Evolutionary conservation across 2,888 invertebrate genomes (phyloP).

Genomic region (Patella depressa): DNA sequence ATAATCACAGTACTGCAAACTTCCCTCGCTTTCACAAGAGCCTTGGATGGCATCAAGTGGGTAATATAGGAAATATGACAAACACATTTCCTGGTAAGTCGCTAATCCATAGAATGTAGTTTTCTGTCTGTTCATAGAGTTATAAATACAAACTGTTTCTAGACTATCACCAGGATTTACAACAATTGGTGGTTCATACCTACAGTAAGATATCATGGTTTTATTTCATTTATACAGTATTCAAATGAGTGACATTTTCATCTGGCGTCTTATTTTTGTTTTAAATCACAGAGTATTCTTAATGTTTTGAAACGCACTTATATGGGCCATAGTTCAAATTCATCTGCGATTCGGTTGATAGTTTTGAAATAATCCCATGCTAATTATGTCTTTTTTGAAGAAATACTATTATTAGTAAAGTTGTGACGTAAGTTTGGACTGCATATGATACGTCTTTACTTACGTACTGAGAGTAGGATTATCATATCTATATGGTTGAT

Average conservation of each 20-base stretch:
- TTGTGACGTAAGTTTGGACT: no score
- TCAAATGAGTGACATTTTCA: no score
- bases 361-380: no score
- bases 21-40: neutral
- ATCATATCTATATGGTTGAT: conserved; percentile 22
- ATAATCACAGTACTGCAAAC: conserved; percentile 1
- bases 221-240: neutral
- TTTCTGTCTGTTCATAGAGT: neutral
- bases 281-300: no score
- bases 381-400: no score
- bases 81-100: conserved; percentile 16
- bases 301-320: no score
- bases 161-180: neutral
- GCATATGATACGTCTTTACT: neutral
- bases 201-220: neutral
- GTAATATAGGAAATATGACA: neutral
- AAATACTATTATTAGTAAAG: no score
- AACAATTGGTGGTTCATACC: neutral
- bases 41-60: neutral
- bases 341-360: no score
- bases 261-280: no score
- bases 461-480: conserved; percentile 13
- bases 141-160: neutral
- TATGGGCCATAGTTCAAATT: no score
- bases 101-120: neutral